Base-by-base conservation (phyloP, 1,140 invertebrate genomes). In the Atta texana region DNA sequence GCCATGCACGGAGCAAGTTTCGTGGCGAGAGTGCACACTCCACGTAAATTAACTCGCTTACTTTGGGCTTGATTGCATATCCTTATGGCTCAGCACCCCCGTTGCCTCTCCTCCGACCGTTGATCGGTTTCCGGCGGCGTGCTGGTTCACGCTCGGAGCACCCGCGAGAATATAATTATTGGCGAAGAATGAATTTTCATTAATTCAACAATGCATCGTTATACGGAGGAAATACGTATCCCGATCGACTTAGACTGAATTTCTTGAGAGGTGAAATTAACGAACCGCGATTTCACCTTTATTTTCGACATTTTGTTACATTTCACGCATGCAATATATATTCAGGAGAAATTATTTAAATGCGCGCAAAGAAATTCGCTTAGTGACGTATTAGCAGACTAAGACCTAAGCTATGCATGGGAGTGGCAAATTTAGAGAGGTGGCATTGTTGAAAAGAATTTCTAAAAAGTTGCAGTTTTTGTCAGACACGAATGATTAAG, bases 11-110 rank as follows among this genome's bases (percentile, higher is more conserved):
- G 88, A 91, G 87, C 90, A 93, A 93, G 92, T 93, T 93, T 93
- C 91, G 89, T 91, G 92, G 90, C 91, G 89, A 93, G 90, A 91
- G 89, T 93, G 92, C 93, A 93, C 92, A 93, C 92, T 93, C 87
- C 91, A 90, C 89, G 91, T 92, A 92, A 94, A 93, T 94, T 93
- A 94, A 93, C 92, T 93, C 91, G 90, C 92, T 92, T 93, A 93
- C 92, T 92, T 91, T 89, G 88, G 91, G 88, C 91, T 91, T 93
- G 91, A 94, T 93, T 93, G 91, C 92, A 90, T 91, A 92, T 91
- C 91, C 86, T 90, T 91, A 89, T 87, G 89, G 87, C 89, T 91
- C 87, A 87, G 87, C 82, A 39, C 80, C 74, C 64, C 28, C 78
- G 63, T 31, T 63, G n/a, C 5, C 86, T 51, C 81, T 24, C 66